Percentiles rank a stretch among this genome's conserved stretches.
phyloP scores from a whole-genome alignment of 2,113 vertebrate genomes.

The Dryoscopus gambensis region DNA sequence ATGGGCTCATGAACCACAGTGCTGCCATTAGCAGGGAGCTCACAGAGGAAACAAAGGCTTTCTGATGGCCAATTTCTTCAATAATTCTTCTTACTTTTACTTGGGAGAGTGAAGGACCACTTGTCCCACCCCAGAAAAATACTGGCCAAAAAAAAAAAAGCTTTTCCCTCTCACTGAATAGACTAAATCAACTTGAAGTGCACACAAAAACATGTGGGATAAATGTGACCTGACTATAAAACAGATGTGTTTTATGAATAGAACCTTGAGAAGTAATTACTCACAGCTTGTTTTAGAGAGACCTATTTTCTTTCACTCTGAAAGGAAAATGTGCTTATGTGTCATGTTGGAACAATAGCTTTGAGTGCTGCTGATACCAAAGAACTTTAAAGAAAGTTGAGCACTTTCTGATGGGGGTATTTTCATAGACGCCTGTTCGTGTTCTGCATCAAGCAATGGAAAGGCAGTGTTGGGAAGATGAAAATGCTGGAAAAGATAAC shows the following conservation, averaged over 20 bases:
- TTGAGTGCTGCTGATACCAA: background rate
- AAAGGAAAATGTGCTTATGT: background rate
- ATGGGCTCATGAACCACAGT: background rate
- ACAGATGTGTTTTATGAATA: slow-evolving; percentile 13
- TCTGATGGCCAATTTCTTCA: background rate
- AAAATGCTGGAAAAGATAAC: background rate
- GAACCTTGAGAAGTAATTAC: slow-evolving; percentile 47
- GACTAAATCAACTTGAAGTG: slow-evolving; percentile 7
- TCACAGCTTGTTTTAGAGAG: slow-evolving; percentile 20
- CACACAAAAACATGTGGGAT: background rate
- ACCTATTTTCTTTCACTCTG: background rate
- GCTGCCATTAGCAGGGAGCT: slow-evolving; percentile 9
- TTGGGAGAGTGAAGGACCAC: background rate
- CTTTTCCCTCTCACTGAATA: background rate
- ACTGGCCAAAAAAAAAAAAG: background rate
- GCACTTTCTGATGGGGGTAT: background rate
- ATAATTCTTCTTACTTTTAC: background rate
- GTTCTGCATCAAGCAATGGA: background rate
- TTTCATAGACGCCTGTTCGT: background rate
- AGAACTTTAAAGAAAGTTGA: background rate
- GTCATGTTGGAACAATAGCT: background rate
- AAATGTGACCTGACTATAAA: slow-evolving; percentile 32
- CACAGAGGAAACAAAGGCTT: background rate
- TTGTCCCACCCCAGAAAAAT: background rate
- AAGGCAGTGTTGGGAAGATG: accelerated